Base-by-base conservation (phyloP, 2,113 vertebrate species). In the Ursus arctos region DNA sequence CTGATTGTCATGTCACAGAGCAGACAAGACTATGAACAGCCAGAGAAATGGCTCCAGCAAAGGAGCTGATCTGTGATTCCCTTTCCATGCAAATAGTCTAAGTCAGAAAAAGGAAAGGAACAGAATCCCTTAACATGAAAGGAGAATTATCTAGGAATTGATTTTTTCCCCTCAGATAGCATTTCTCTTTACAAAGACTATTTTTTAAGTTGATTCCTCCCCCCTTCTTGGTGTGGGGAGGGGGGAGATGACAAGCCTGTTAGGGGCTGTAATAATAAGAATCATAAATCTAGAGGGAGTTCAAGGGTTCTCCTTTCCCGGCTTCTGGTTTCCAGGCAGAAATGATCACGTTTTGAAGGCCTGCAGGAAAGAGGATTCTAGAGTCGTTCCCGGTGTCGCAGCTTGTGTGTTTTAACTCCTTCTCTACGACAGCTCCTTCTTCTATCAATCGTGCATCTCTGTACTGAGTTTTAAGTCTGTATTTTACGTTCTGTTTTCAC, bases 391-490 rank as follows among this genome's bases (percentile, higher is more conserved):
- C 43, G 65, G 47, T 76, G 49, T 55, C 87, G 28, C 22, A 53
- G 95, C 47, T 92, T 81, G 47, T n/a, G 33, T 63, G 19, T 92
- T 72, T 88, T 71, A 85, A 91, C 77, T 69, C 47, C 63, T 81
- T 31, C 86, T 69, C 28, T 59, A 59, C 0, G 1, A 80, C 47
- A 92, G 84, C 33, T 26, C 55, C 49, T 94, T 72, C 90, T 61
- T 77, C 53, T 24, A 79, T 76, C 93, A 59, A 21, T 26, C 5
- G 10, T 36, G 63, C 24, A 31, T 82, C 72, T 91, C 92, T 26
- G n/a, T 12, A 19, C 82, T 92, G 96, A 96, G 97, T 98, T 95
- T 96, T 95, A 98, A 97, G 67, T 91, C 76, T 15, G 0, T 94
- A 79, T n/a, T 98, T 98, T 94, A 69, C 74, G 87, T 97, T 97